A percentile compares a stretch with the other conserved stretches of the same genome.
Conservation (phyloP, 2,113 vertebrate genomes). For the Coreoperca whiteheadi region DNA sequence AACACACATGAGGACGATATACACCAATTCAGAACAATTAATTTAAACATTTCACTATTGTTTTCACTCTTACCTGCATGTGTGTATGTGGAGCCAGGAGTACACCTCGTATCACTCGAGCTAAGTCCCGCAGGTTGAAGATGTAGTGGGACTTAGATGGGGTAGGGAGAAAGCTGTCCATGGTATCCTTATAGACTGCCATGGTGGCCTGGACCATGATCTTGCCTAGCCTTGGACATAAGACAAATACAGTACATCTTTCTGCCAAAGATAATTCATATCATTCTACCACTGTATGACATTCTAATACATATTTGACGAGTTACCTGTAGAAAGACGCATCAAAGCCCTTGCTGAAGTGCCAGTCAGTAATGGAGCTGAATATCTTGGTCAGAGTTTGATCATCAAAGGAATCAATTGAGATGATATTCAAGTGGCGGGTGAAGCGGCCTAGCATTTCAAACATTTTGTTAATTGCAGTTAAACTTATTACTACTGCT, state of each 20-base stretch:
- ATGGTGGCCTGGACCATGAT: slow-evolving; percentile 92
- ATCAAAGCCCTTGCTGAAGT: slow-evolving; percentile 92
- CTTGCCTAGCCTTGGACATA: slow-evolving; percentile 86
- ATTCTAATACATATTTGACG: background rate
- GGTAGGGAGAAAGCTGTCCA: slow-evolving; percentile 91
- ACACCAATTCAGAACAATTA: background rate
- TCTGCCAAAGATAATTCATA: background rate
- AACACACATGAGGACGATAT: background rate
- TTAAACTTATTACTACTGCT: background rate
- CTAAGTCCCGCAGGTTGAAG: slow-evolving; percentile 94
- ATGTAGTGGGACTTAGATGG: slow-evolving; percentile 96
- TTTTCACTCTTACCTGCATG: slow-evolving; percentile 84
- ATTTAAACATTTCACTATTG: background rate
- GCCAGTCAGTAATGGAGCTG: slow-evolving; percentile 90
- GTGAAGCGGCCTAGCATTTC: slow-evolving; percentile 89
- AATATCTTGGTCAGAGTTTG: slow-evolving; percentile 92
- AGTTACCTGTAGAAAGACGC: slow-evolving; percentile 86
- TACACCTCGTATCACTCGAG: slow-evolving; percentile 91
- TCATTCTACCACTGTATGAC: background rate
- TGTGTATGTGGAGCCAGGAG: slow-evolving; percentile 91
- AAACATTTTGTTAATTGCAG: slow-evolving; percentile 8
- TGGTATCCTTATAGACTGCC: slow-evolving; percentile 88
- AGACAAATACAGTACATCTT: background rate
- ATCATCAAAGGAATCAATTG: slow-evolving; percentile 91
- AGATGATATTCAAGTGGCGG: slow-evolving; percentile 91